Evolutionary conservation across 2,888 invertebrate species (phyloP).

Genomic region (Leptura quadrifasciata): DNA sequence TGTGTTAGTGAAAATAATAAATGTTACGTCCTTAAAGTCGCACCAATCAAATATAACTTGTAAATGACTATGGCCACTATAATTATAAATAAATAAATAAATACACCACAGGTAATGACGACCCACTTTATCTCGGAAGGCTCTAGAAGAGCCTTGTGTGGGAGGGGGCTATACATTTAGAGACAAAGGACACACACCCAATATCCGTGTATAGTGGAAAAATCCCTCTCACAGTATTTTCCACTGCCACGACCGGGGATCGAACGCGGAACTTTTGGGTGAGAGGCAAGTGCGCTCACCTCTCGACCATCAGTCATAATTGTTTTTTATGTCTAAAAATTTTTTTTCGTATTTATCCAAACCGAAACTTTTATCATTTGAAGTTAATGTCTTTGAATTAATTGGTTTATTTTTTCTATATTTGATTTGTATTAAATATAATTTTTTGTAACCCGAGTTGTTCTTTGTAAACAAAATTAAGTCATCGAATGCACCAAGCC

Average conservation of each 20-base stretch:
- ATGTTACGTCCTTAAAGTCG: not conserved
- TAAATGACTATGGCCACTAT: too few relatives aligned
- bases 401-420: not conserved
- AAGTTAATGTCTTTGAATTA: not conserved
- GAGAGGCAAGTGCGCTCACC: too few relatives aligned
- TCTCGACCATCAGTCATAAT: not conserved
- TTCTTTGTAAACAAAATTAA: not conserved
- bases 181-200: too few relatives aligned
- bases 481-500: constrained; percentile 9
- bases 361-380: not conserved
- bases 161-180: too few relatives aligned
- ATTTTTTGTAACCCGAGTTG: not conserved
- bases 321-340: not conserved
- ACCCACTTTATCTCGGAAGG: too few relatives aligned
- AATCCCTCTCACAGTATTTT: too few relatives aligned
- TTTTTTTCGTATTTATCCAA: not conserved
- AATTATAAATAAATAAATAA: too few relatives aligned
- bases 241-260: too few relatives aligned
- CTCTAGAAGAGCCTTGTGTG: too few relatives aligned
- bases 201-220: too few relatives aligned
- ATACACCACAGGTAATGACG: too few relatives aligned
- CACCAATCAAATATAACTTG: not conserved
- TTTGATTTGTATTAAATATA: constrained; percentile 2
- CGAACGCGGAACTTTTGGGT: too few relatives aligned
- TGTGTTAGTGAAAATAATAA: not conserved